Evolutionary conservation across 2,797 vertebrate species (phyloP), one percentile per base, ranked within the genome.

Genomic region (Lepus oiostolus): DNA sequence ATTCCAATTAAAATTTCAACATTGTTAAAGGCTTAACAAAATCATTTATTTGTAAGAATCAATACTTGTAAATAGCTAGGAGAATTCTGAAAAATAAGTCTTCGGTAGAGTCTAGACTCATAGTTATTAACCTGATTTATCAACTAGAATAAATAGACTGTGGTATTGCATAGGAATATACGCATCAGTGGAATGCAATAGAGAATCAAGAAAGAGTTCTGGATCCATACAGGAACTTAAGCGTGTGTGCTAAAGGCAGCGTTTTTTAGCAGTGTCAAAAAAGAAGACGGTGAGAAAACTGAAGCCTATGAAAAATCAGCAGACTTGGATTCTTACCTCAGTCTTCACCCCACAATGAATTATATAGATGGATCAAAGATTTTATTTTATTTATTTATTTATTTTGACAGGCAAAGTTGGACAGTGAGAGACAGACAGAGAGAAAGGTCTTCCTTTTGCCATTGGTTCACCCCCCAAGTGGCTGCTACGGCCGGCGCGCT

Each of bases 1-100:
- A 50, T 90, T 32, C 35, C 16, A 52, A 2, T 38, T 80, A 72
- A 62, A 88, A 68, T 91, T 19, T 88, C 81, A 50, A 84, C 35
- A 60, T 89, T 93, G 14, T 67, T 38, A 58, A 47, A 10, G 14
- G 30, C 35, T 47, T 93, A 88, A 88, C 16, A 83, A n/a, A 85
- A 80, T 71, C 17, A 21, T 85, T 95, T 13, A 50, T 32, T 80
- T 84, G 21, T 67, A 74, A 94, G 52, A 75, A 82, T 42, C 76
- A 54, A 42, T 86, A 26, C 24, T 4, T 74, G 50, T 50, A 71
- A 38, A 85, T 67, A 58, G n/a, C 21, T 30, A 92, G 38, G 28
- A 72, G 81, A 38, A 89, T 85, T 85, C 68, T 70, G 42, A 60
- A 88, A 85, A 74, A 83, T 6, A 60, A 82, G 32, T 90, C 30